phyloP scores from a whole-genome alignment of 1,140 invertebrate genomes.

The Mizuhopecten yessoensis region DNA sequence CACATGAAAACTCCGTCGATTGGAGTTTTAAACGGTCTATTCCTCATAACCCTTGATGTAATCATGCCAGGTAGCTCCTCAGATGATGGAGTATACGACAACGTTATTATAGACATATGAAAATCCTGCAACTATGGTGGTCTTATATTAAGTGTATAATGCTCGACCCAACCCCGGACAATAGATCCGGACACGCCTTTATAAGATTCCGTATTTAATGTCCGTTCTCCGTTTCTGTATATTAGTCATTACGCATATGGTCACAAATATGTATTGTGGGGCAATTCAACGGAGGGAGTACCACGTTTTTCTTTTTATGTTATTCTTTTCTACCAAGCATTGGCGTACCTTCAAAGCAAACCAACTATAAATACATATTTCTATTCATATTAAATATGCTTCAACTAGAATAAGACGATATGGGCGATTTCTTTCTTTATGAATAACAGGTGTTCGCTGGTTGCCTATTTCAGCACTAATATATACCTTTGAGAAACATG shows the following conservation, averaged over 20 bases:
- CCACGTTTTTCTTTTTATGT: not conserved
- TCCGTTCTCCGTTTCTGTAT: not conserved
- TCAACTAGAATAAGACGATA: not conserved
- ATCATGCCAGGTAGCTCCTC: too few relatives aligned
- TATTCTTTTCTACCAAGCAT: constrained; percentile 3
- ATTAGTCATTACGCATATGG: not conserved
- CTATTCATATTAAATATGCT: constrained; percentile 21
- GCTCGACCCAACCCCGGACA: constrained; percentile 22
- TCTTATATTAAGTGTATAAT: not conserved
- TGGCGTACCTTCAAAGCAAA: constrained; percentile 17
- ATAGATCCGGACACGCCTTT: constrained; percentile 19
- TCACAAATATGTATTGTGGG: not conserved
- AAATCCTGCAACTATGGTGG: not conserved
- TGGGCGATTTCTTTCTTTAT: not conserved
- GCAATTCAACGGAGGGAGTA: not conserved
- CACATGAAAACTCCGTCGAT: too few relatives aligned
- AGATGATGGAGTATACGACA: too few relatives aligned
- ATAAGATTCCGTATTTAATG: constrained; percentile 16
- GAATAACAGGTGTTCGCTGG: constrained; percentile 12
- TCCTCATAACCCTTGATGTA: too few relatives aligned
- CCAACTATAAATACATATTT: constrained; percentile 12
- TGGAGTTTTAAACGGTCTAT: too few relatives aligned
- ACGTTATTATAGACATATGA: not conserved
- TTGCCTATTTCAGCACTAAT: not conserved
- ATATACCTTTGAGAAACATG: not conserved